Conservation (phyloP, 2,888 invertebrate genomes). For the Drosophila recens region DNA sequence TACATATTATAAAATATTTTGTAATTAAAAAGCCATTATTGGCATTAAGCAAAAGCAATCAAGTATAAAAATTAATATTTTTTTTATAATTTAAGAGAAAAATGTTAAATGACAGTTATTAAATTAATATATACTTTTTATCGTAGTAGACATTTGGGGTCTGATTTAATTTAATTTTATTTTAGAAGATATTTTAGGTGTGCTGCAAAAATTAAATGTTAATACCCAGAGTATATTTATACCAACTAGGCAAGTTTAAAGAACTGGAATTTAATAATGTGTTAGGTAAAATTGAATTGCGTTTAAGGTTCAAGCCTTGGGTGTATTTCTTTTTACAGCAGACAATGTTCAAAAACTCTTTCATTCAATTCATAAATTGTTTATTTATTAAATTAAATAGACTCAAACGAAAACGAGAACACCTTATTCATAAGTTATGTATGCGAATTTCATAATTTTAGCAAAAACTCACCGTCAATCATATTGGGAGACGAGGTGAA, state of each 20-base stretch:
- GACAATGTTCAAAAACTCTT: not conserved
- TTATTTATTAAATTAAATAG: not conserved
- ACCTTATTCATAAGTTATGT: constrained; percentile 2
- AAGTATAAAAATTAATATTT: too few relatives aligned
- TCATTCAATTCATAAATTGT: not conserved
- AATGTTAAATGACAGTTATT: not conserved
- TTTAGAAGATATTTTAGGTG: not conserved
- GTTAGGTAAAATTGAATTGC: too few relatives aligned
- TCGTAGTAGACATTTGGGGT: not conserved
- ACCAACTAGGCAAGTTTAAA: too few relatives aligned
- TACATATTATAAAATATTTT: constrained; percentile 29
- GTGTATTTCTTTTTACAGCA: not conserved
- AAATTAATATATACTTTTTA: not conserved
- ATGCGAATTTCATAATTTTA: not conserved
- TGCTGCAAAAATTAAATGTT: not conserved
- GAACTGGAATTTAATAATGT: too few relatives aligned
- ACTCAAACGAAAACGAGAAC: not conserved
- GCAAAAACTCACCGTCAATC: constrained; percentile 51
- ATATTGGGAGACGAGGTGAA: constrained; percentile 27
- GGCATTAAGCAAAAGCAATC: too few relatives aligned
- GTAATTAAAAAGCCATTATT: constrained; percentile 50
- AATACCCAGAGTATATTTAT: not conserved
- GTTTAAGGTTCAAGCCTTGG: too few relatives aligned
- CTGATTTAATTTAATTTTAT: not conserved
- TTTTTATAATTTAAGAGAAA: constrained; percentile 7